Conservation (phyloP, 2,113 vertebrate genomes). For the Gallinago paraguaiae region DNA sequence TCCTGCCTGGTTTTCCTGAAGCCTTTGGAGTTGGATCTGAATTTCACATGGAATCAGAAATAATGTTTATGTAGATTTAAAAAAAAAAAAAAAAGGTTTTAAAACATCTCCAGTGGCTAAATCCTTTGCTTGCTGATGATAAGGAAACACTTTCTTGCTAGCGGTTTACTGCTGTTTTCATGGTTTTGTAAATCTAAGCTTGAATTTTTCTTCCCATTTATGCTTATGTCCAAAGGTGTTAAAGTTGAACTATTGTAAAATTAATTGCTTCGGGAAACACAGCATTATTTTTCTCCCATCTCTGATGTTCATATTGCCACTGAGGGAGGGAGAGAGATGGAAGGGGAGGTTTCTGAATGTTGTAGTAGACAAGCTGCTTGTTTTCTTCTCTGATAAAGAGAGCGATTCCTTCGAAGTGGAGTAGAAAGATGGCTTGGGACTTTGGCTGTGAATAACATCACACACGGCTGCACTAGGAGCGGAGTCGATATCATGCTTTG, state of each 20-base stretch:
- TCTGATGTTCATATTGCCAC: background rate
- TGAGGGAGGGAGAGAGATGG: background rate
- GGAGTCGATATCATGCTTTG: background rate
- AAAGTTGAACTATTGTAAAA: slow-evolving; percentile 20
- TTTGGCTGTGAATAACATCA: background rate
- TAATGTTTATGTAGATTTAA: background rate
- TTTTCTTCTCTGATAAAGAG: slow-evolving; percentile 64
- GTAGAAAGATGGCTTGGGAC: background rate
- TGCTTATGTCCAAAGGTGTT: slow-evolving; percentile 13
- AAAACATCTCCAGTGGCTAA: background rate
- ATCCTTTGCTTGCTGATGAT: slow-evolving; percentile 18
- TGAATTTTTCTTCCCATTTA: slow-evolving; percentile 8
- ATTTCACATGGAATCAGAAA: slow-evolving; percentile 10
- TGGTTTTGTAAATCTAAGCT: slow-evolving; percentile 28
- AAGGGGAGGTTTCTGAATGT: slow-evolving; percentile 52
- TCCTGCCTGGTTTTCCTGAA: background rate
- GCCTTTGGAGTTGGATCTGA: background rate
- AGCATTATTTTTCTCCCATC: background rate
- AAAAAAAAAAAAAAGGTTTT: background rate
- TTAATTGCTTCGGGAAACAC: background rate
- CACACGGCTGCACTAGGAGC: background rate
- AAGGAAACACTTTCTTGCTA: background rate
- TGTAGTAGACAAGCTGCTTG: slow-evolving; percentile 50
- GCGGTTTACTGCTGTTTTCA: background rate
- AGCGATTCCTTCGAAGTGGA: slow-evolving; percentile 5